These are phyloP conservation scores for Nesidiocoris tenuis DNA, from an alignment of 2,888 invertebrate species.

Conservation along the genomic window DNA sequence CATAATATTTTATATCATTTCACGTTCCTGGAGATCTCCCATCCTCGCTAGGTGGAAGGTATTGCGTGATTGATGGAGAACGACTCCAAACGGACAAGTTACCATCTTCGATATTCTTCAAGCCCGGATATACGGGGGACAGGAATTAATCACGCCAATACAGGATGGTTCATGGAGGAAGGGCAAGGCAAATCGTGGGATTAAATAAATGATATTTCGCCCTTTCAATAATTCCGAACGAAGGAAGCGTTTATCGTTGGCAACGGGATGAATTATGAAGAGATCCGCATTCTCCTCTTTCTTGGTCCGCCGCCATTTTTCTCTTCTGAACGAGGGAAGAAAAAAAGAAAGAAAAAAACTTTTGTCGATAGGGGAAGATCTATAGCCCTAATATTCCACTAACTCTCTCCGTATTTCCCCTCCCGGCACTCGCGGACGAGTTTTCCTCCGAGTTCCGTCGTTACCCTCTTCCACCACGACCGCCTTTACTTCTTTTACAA, in stretches of 20 bases:
- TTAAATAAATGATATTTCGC: not conserved
- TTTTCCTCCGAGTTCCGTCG: not conserved
- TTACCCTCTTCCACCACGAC: not conserved
- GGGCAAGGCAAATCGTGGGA: not conserved
- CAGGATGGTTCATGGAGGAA: not conserved
- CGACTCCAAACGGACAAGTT: too few relatives aligned
- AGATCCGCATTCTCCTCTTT: not conserved
- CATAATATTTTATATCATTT: too few relatives aligned
- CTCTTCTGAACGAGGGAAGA: not conserved
- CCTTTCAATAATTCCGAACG: not conserved
- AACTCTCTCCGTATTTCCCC: not conserved
- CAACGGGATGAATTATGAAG: not conserved
- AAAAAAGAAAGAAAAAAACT: not conserved
- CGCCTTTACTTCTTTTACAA: not conserved
- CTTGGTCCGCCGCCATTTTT: not conserved
- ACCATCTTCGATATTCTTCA: too few relatives aligned
- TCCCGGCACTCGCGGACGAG: not conserved
- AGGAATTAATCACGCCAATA: not conserved
- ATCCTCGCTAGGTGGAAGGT: too few relatives aligned
- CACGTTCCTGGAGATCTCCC: too few relatives aligned
- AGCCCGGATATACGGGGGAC: too few relatives aligned
- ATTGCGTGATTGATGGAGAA: too few relatives aligned
- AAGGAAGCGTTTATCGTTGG: not conserved
- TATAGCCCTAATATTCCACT: not conserved
- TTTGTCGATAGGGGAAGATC: not conserved